These are phyloP conservation scores for Merops nubicus DNA, from an alignment of 2,113 vertebrate species.

Conservation along the genomic window DNA sequence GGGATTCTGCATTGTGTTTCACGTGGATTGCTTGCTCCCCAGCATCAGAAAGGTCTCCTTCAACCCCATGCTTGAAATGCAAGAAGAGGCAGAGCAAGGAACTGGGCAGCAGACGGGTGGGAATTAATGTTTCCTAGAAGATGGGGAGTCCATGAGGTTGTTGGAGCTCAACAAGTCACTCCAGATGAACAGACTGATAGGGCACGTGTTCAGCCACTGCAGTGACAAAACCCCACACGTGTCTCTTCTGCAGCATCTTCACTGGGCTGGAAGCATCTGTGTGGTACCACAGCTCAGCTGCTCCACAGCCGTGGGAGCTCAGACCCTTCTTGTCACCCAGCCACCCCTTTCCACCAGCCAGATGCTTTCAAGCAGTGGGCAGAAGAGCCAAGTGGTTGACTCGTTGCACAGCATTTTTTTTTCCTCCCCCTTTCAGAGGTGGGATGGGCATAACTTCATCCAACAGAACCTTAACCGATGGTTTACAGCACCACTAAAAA, in stretches of 20 bases:
- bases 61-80: not conserved
- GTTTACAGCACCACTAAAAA: conserved; percentile 57
- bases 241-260: not conserved
- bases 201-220: not conserved
- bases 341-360: not conserved
- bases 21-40: rapidly evolving
- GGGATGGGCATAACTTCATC: not conserved
- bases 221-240: not conserved
- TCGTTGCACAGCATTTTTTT: not conserved
- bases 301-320: not conserved
- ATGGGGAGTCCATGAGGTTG: not conserved
- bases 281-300: not conserved
- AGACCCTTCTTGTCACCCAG: not conserved
- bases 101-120: rapidly evolving
- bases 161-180: not conserved
- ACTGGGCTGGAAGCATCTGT: not conserved
- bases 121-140: rapidly evolving
- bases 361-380: not conserved
- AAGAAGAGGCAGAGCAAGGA: not conserved
- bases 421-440: not conserved
- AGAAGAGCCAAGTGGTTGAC: not conserved
- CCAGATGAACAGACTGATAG: not conserved
- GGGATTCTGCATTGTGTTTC: not conserved
- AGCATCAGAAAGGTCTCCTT: not conserved
- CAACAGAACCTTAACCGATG: conserved; percentile 7